Evolutionary conservation across 2,113 vertebrate genomes (phyloP), one percentile per base, ranked within the genome.

Genomic region (Setophaga petechia): DNA sequence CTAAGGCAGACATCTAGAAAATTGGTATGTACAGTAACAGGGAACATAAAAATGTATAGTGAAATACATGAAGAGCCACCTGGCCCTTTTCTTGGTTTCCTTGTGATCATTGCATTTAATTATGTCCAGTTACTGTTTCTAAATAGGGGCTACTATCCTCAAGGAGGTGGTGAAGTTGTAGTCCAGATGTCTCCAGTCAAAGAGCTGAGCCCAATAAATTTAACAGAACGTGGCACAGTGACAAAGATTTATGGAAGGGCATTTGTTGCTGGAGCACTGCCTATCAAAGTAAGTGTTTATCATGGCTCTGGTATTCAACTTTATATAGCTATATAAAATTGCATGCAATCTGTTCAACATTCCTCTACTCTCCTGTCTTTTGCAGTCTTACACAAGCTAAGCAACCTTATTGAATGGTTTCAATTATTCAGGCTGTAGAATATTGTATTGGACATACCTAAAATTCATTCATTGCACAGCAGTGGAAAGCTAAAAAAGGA

Each of bases 231-330:
- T 97, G 99, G 99, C 89, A 98, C 96, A 66, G 98, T 99, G 97
- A 99, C 98, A 30, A 99, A 99, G 97, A 99, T 99, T 85, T 98
- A 99, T 31, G 99, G 99, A 82, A 98, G 99, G 90, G 98, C 99
- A 8, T 99, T 98, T 72, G 99, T 99, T 30, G 99, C 99, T 23
- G 99, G 99, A 74, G 98, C 99, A 9, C 96, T 99, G 87, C 99
- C 99, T 55, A 98, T 98, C 95, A 99, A 99, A 98, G 99, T 99
- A 97, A 97, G 97, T 97, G 65, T n/a, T 44, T 25, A 15, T 52
- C 58, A 72, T 57, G 67, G 67, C 83, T 82, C 52, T 93, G 43
- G n/a, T 94, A 62, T 86, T 47, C 43, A 82, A 0, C 43, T 75
- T 86, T 9, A 58, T 39, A 5, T 9, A 37, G 44, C 30, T 75